Base-by-base conservation (phyloP, 2,113 vertebrate species). In the Aleadryas rufinucha region DNA sequence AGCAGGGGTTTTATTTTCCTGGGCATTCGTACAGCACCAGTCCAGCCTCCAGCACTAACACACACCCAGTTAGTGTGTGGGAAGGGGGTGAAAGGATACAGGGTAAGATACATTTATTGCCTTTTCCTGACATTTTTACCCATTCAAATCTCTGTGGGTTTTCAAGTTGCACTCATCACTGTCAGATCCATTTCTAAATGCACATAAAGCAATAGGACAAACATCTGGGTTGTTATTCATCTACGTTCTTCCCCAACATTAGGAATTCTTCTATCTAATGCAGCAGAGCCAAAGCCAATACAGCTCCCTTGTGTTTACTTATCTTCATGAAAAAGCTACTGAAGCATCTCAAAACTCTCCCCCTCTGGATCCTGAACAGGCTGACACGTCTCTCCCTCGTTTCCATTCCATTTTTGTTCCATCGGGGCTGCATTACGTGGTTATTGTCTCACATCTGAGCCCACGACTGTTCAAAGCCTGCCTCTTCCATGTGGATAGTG, bases 231-330 rank as follows among this genome's bases (percentile, higher is more conserved):
- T 70, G 37, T 81, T 78, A 81, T 1, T 87, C 61, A 82, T 82
- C 72, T 52, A 22, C 14, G 56, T 56, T 81, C 79, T 75, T 68
- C 56, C 23, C 44, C 57, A 80, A 18, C 83, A 78, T 92, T 60
- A 92, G 82, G 53, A 81, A 84, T 84, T 53, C 72, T 88, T 68
- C 72, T 61, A 35, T 41, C 49, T 89, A 84, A 87, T 11, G 53
- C 53, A 76, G 80, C 83, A 86, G 69, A 94, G 64, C 59, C 59
- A 4, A 89, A 94, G 69, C 44, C 57, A 68, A 31, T 42, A 79
- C 13, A 86, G 79, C 65, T 96, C 90, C 88, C 69, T 42, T 61
- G 90, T 86, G 92, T 94, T 97, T 92, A 92, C 72, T 93, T 93
- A 69, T 89, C 96, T 93, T 84, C 90, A 87, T 65, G 85, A 89